Conservation (phyloP, 2,888 invertebrate species). For the Capitulum mitella region DNA sequence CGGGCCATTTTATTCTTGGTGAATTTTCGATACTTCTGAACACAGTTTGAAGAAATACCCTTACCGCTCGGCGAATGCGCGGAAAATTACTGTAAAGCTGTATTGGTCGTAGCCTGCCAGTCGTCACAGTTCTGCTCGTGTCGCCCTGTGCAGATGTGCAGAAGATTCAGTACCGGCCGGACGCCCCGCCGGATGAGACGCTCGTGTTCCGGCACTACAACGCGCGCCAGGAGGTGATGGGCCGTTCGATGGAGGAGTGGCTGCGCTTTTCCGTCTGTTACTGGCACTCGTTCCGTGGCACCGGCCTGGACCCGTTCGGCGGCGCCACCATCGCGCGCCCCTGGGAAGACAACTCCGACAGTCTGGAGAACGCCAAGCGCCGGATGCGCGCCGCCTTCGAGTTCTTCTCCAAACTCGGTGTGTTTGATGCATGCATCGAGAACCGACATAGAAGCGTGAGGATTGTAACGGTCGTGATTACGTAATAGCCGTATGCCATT, state of each 20-base stretch:
- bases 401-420: slow-evolving; percentile 54
- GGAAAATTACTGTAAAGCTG: too few relatives aligned
- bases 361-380: slow-evolving; percentile 54
- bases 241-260: slow-evolving; percentile 59
- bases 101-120: too few relatives aligned
- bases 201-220: slow-evolving; percentile 55
- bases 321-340: slow-evolving; percentile 46
- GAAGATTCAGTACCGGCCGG: slow-evolving; percentile 52
- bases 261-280: slow-evolving; percentile 55
- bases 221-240: slow-evolving; percentile 51
- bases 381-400: slow-evolving; percentile 56
- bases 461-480: too few relatives aligned
- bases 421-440: too few relatives aligned
- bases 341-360: slow-evolving; percentile 55
- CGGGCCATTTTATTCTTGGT: too few relatives aligned
- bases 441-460: too few relatives aligned
- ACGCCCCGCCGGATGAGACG: slow-evolving; percentile 49
- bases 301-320: slow-evolving; percentile 48
- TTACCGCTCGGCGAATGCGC: too few relatives aligned
- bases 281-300: slow-evolving; percentile 48
- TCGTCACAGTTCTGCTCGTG: too few relatives aligned
- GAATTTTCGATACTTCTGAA: too few relatives aligned
- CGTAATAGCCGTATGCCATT: too few relatives aligned
- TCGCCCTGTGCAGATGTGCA: too few relatives aligned
- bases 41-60: too few relatives aligned